A percentile compares a stretch with the other conserved stretches of the same genome.
These are phyloP conservation scores for Papio anubis DNA, from an alignment of 2,113 vertebrate genomes.

Conservation along the genomic window DNA sequence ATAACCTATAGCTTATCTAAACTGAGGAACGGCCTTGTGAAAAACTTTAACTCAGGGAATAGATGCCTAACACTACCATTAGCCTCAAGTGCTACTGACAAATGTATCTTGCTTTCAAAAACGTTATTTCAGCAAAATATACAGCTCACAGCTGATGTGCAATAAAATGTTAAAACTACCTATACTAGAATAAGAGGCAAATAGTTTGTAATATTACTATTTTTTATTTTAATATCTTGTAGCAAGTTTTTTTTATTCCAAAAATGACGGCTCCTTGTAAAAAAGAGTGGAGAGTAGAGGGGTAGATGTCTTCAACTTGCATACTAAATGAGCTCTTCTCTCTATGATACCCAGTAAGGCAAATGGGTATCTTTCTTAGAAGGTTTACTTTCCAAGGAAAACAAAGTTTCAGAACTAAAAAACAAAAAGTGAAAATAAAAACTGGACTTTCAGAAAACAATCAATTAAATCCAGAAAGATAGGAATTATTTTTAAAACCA, in stretches of 20 bases:
- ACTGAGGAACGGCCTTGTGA: neutral
- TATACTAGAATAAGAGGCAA: neutral
- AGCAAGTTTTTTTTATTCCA: slow-evolving; percentile 39
- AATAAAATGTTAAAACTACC: slow-evolving; percentile 33
- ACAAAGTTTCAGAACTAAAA: slow-evolving; percentile 13
- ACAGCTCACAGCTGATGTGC: neutral
- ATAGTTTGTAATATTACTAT: neutral
- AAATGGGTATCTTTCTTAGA: neutral
- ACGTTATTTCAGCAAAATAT: neutral
- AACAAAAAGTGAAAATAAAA: neutral
- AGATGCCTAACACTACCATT: neutral
- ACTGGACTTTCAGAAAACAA: slow-evolving; percentile 9
- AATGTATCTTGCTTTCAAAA: slow-evolving; percentile 15
- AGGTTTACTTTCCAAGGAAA: neutral
- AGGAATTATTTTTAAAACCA: neutral
- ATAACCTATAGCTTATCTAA: neutral
- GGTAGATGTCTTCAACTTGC: neutral
- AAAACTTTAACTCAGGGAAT: neutral
- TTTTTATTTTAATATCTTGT: neutral
- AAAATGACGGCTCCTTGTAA: neutral
- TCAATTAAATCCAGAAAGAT: neutral
- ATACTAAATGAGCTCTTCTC: neutral
- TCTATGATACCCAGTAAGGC: neutral
- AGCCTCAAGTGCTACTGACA: neutral
- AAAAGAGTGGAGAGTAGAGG: neutral